Evolutionary conservation across 92 coral and sea anemone species (phyloP).

Genomic region (Porites rus): DNA sequence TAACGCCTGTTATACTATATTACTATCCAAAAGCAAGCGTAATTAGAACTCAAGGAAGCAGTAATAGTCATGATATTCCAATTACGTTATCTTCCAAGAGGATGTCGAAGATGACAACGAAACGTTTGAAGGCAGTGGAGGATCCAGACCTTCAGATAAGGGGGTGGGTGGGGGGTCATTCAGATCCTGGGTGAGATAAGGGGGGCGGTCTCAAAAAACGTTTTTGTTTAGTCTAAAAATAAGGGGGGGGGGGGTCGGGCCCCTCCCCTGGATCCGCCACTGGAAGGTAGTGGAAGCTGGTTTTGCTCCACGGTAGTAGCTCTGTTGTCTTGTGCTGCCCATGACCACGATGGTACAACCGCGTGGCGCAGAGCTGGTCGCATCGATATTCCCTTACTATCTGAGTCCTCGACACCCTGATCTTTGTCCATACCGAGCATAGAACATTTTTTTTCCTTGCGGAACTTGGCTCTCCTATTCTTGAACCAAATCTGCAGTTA

Average conservation of each 20-base stretch:
- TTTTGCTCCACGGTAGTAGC: not conserved
- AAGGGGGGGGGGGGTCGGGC: not conserved
- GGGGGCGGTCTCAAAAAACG: not conserved
- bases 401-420: not conserved
- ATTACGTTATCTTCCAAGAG: conserved; percentile 17
- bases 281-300: not conserved
- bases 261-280: no score
- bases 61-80: no score
- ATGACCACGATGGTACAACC: not conserved
- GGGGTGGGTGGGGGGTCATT: not conserved
- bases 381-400: not conserved
- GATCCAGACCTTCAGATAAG: not conserved
- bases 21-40: no score
- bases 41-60: no score
- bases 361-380: not conserved
- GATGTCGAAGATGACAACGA: not conserved
- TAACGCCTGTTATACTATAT: no score
- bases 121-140: not conserved
- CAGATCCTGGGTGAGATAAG: not conserved
- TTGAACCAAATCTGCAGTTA: conserved; percentile 82
- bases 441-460: conserved; percentile 64
- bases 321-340: not conserved
- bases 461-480: conserved; percentile 86
- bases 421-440: not conserved
- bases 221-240: not conserved